Evolutionary conservation across 2,888 invertebrate species (phyloP), one percentile per base, ranked within the genome.

Genomic region (Taenaris catops): DNA sequence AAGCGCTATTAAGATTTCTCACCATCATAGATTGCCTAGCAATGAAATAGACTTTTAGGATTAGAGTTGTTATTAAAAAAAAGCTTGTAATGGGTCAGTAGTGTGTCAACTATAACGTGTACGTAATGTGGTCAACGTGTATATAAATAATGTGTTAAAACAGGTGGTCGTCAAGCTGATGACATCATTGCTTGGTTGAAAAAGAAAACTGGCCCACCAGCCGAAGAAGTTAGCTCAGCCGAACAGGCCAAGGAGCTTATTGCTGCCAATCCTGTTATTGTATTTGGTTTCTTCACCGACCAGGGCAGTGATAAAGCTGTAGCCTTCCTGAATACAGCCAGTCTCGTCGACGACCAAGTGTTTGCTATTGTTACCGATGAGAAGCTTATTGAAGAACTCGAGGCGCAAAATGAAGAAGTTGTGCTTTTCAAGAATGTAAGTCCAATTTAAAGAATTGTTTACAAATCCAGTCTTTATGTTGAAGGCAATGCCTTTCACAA

Each of bases 141-240:
- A 14, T 14, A 14, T 3, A 14, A 14, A 3, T 14, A 3, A 14
- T 14, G 4, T 14, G 3, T 12, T 31, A 27, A 9, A 48, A 24
- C 51, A 93, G 95, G 97, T 83, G 98, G 97, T 37, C 93, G 99
- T 58, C 93, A 94, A 72, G 93, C 95, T 53, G 94, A 94, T 49
- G 97, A 97, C 45, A 98, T 99, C 63, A 91, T 99, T 41, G 88
- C 89, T 53, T 99, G 99, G 99, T 79, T 99, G 44, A 90, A 91
- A 73, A 99, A 99, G 90, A 99, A 99, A 90, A 96, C 97, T 63
- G 99, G 99, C 34, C 98, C 99, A 31, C 93, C 97, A 41, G 98
- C 97, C n/a, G 90, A 91, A 54, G 91, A 92, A 46, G 79, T 99
- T 20, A 73, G 89, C 17, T 89, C 92, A 3, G 92, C 93, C 1